These are phyloP conservation scores for Cochlearius cochlearius DNA, from an alignment of 2,113 vertebrate genomes.

Conservation along the genomic window DNA sequence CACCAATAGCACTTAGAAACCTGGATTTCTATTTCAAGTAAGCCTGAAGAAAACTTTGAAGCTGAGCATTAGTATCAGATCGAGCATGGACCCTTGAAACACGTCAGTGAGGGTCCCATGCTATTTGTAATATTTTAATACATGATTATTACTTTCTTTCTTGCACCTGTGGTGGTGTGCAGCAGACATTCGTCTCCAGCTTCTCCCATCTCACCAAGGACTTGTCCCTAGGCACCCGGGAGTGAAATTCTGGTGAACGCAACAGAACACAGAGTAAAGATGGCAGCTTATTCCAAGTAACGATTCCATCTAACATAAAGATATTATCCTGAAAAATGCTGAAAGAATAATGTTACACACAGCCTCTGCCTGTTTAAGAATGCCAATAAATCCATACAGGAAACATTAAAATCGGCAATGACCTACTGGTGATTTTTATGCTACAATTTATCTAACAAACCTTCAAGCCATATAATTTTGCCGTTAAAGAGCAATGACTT, in stretches of 20 bases:
- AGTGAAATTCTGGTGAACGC: not conserved
- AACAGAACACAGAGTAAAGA: not conserved
- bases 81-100: not conserved
- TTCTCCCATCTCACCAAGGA: not conserved
- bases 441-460: not conserved
- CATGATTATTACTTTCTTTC: not conserved
- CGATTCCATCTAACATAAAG: not conserved
- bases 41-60: not conserved
- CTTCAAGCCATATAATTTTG: not conserved
- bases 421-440: constrained; percentile 11
- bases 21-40: not conserved
- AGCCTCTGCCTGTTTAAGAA: not conserved
- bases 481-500: not conserved
- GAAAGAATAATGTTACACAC: not conserved
- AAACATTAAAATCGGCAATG: not conserved
- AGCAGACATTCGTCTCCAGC: not conserved
- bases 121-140: not conserved
- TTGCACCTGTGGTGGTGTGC: not conserved
- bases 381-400: not conserved
- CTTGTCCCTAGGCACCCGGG: not conserved
- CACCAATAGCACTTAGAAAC: not conserved
- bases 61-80: not conserved
- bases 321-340: not conserved
- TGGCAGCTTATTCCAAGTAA: not conserved
- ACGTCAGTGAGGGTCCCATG: not conserved